Evolutionary conservation across 2,797 vertebrate species (phyloP).

Genomic region (Perodicticus potto): DNA sequence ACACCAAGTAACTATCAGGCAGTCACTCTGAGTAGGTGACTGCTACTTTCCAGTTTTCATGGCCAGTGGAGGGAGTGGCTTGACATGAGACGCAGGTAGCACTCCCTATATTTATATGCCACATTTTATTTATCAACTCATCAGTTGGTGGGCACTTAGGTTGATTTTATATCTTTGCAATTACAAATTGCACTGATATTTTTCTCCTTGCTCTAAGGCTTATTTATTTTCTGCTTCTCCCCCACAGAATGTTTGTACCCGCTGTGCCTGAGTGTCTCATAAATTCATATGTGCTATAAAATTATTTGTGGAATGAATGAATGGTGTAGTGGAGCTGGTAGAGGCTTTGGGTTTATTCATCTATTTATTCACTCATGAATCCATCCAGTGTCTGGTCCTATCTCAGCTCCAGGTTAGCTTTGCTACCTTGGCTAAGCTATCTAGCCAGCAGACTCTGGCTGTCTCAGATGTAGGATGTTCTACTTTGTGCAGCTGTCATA

Average conservation of each 20-base stretch:
- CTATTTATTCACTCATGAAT: background rate
- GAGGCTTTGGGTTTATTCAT: background rate
- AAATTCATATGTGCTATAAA: background rate
- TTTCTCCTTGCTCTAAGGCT: background rate
- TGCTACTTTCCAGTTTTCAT: background rate
- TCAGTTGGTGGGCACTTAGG: background rate
- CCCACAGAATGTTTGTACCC: background rate
- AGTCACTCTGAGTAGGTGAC: background rate
- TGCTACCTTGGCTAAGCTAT: background rate
- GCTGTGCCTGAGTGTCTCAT: background rate
- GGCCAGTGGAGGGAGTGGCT: background rate
- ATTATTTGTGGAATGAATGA: background rate
- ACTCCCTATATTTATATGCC: background rate
- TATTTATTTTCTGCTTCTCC: background rate
- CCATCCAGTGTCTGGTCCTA: background rate
- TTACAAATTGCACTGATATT: background rate
- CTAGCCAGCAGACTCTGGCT: background rate
- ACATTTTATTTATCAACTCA: background rate
- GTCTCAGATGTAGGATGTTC: background rate
- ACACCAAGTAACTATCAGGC: background rate
- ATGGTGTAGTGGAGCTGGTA: background rate
- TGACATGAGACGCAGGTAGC: background rate
- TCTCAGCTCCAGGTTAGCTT: background rate
- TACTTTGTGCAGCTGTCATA: background rate
- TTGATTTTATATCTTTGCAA: background rate